These are phyloP conservation scores for Heterotilapia buettikoferi DNA, from an alignment of 2,113 vertebrate genomes.

Conservation along the genomic window DNA sequence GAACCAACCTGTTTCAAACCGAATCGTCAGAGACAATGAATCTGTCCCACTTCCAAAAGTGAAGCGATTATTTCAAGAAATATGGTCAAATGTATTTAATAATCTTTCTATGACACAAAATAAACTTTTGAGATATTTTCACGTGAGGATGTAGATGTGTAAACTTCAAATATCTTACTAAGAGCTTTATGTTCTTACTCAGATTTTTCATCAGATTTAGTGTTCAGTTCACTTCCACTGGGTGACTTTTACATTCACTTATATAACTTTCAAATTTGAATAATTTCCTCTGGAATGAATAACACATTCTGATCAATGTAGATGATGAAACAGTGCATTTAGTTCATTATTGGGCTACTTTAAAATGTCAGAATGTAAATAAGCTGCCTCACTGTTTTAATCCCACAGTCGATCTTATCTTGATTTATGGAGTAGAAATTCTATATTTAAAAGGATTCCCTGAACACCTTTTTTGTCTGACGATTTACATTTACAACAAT, in stretches of 20 bases:
- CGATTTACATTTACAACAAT: too few species aligned
- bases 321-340: background rate
- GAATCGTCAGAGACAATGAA: background rate
- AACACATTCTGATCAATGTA: background rate
- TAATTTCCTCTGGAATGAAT: background rate
- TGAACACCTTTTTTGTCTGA: background rate
- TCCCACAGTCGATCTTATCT: background rate
- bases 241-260: background rate
- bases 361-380: accelerated
- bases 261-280: background rate
- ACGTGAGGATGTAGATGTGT: accelerated
- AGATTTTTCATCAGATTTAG: background rate
- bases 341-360: background rate
- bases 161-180: background rate
- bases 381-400: background rate
- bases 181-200: background rate
- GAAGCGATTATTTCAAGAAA: background rate
- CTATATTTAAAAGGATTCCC: background rate
- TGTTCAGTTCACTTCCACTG: background rate
- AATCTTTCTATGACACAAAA: background rate
- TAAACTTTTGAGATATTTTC: accelerated
- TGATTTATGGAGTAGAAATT: accelerated
- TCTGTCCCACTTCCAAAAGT: background rate
- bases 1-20: background rate
- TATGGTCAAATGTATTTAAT: background rate